A percentile compares a stretch with the other conserved stretches of the same genome.
These are phyloP conservation scores for Podarcis cretensis DNA, from an alignment of 2,113 vertebrate species.

Conservation along the genomic window DNA sequence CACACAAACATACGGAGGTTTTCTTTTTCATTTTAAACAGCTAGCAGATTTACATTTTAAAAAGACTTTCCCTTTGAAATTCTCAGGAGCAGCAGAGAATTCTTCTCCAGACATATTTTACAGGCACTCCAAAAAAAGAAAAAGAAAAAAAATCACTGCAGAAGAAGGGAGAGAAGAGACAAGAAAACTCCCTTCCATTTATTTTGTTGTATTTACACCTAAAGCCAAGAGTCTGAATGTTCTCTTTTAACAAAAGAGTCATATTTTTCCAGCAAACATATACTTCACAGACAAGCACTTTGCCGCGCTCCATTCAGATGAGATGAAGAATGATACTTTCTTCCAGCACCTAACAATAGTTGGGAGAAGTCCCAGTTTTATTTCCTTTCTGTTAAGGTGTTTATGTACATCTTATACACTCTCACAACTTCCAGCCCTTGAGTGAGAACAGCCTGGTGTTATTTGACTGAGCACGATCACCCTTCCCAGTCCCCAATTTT, in stretches of 20 bases:
- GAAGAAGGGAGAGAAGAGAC: slow-evolving; percentile 33
- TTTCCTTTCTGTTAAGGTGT: neutral
- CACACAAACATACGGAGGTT: neutral
- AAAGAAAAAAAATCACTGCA: slow-evolving; percentile 1
- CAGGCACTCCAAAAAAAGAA: slow-evolving; percentile 13
- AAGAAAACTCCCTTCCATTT: slow-evolving; percentile 53
- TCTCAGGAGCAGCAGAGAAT: neutral
- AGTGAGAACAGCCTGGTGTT: too few relatives aligned
- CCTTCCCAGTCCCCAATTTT: too few relatives aligned
- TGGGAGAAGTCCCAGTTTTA: neutral
- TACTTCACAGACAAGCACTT: slow-evolving; percentile 14
- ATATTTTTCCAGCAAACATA: slow-evolving; percentile 45
- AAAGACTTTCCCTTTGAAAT: slow-evolving; percentile 52
- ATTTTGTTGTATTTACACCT: slow-evolving; percentile 49
- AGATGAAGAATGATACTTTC: neutral
- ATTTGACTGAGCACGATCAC: too few relatives aligned
- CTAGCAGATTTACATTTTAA: slow-evolving; percentile 65
- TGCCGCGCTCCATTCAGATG: neutral
- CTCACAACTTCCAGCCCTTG: too few relatives aligned
- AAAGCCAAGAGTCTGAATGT: slow-evolving; percentile 50
- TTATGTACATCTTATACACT: too few relatives aligned
- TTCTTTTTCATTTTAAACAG: slow-evolving; percentile 23
- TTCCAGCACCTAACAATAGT: neutral
- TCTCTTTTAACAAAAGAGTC: slow-evolving; percentile 31
- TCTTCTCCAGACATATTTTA: slow-evolving; percentile 34